Evolutionary conservation across 1,140 invertebrate genomes (phyloP).

Genomic region (Mercenaria mercenaria): DNA sequence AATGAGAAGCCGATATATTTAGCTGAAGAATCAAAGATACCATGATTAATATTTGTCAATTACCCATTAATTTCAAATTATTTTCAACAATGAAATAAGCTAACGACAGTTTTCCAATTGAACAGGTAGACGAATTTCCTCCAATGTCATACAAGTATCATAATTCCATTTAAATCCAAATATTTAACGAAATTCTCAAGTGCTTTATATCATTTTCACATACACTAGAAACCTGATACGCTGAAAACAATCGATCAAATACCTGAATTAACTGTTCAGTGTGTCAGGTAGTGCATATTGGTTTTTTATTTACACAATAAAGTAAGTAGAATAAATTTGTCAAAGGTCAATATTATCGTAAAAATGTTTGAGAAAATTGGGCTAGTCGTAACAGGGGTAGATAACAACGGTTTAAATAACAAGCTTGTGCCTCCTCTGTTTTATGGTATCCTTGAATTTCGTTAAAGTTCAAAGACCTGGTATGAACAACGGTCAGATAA

Average conservation of each 20-base stretch:
- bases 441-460: no score
- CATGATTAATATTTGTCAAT: no score
- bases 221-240: not conserved
- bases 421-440: not conserved
- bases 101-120: not conserved
- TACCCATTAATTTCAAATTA: no score
- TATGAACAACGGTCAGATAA: no score
- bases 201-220: not conserved
- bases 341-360: not conserved
- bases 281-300: not conserved
- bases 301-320: constrained; percentile 28
- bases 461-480: no score
- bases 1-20: no score
- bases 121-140: not conserved
- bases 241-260: not conserved
- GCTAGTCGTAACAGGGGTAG: constrained; percentile 12
- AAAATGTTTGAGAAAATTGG: constrained; percentile 11
- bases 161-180: not conserved
- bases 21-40: no score
- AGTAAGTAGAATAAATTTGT: not conserved
- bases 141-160: not conserved
- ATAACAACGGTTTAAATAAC: not conserved
- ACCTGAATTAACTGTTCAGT: not conserved
- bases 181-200: not conserved
- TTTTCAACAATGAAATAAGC: no score